Evolutionary conservation across 35 echinoderm and acorn worm genomes (phyloP), one percentile per base, ranked within the genome.

Genomic region (Anneissia japonica): DNA sequence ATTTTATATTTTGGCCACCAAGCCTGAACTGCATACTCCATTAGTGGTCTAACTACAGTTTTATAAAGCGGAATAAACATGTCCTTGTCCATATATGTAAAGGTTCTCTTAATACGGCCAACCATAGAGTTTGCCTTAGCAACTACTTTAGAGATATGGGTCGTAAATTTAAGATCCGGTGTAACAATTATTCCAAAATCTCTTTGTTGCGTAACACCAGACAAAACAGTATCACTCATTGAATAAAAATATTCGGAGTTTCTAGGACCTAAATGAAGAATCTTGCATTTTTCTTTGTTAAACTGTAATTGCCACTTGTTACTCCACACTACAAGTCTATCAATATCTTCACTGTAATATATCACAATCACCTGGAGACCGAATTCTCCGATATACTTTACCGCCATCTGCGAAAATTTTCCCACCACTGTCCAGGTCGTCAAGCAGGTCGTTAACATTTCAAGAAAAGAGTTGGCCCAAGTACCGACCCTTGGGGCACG

Each of bases 1-100:
- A 4, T 6, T n/a, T 40, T 14, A 0, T 13, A n/a, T 39, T 81
- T 39, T 81, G 79, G 79, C 17, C 11, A 38, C 79, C 79, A 81
- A n/a, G n/a, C 35, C 30, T 81, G 79, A 35, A 81, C 37, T 39
- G 79, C 79, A 81, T 81, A 81, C 23, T 81, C 79, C 32, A 81
- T 38, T 11, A 38, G 4, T 39, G 79, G 79, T 3, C 79, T 4
- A 1, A 81, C 79, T 0, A 81, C 10, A 39, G 79, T 39, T 5
- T 14, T 39, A 30, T 37, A 81, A 38, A 81, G 79, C 30, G 35
- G 9, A 11, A 81, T 39, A 30, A 81, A 38, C 35, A 81, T 39
- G 3, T 37, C 9, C n/a, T 81, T 81, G 23, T 36, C 16, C 38
- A 38, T 81, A n/a, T 81, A 81, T 19, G 79, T 81, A 30, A 81